A percentile compares a stretch with the other conserved stretches of the same genome.
phyloP scores from a whole-genome alignment of 2,888 invertebrate genomes.

The Drosophila merina region DNA sequence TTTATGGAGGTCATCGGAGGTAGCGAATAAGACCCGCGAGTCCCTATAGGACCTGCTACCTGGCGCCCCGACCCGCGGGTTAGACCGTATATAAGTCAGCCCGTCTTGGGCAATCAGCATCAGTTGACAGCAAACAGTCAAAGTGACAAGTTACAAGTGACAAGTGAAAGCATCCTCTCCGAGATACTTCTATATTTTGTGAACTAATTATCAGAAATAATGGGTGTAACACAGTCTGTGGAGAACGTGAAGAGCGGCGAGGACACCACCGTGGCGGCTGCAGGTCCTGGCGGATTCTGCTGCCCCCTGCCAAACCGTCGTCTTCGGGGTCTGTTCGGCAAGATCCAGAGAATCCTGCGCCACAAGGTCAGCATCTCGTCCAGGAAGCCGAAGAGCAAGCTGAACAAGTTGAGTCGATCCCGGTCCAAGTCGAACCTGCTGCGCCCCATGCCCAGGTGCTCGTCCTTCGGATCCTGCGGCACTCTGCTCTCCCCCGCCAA shows the following conservation, averaged over 20 bases:
- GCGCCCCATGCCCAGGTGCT: slow-evolving; percentile 72
- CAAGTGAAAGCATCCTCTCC: neutral
- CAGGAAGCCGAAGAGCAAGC: slow-evolving; percentile 22
- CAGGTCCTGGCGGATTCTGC: slow-evolving; percentile 8
- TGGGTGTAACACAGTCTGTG: slow-evolving; percentile 19
- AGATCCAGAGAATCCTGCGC: slow-evolving; percentile 19
- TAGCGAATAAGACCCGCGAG: slow-evolving; percentile 36
- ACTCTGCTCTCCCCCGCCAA: slow-evolving; percentile 44
- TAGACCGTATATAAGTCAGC: slow-evolving; percentile 9
- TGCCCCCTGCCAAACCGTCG: slow-evolving; percentile 2
- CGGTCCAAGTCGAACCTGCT: slow-evolving; percentile 10
- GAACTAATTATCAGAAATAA: neutral
- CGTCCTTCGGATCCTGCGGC: slow-evolving; percentile 59
- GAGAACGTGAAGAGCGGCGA: slow-evolving; percentile 3
- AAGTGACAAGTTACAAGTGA: neutral
- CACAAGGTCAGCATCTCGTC: slow-evolving; percentile 27
- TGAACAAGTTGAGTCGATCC: slow-evolving; percentile 24
- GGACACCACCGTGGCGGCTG: slow-evolving; percentile 13
- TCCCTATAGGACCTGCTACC: slow-evolving; percentile 31
- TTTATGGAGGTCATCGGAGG: slow-evolving; percentile 27
- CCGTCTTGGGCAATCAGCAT: slow-evolving; percentile 21
- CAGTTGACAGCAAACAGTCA: slow-evolving; percentile 21
- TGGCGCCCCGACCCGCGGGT: slow-evolving; percentile 12
- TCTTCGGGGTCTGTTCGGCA: slow-evolving; percentile 3
- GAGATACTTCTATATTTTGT: neutral